Base-by-base conservation (phyloP, 2,888 invertebrate species). In the Cancer borealis region DNA sequence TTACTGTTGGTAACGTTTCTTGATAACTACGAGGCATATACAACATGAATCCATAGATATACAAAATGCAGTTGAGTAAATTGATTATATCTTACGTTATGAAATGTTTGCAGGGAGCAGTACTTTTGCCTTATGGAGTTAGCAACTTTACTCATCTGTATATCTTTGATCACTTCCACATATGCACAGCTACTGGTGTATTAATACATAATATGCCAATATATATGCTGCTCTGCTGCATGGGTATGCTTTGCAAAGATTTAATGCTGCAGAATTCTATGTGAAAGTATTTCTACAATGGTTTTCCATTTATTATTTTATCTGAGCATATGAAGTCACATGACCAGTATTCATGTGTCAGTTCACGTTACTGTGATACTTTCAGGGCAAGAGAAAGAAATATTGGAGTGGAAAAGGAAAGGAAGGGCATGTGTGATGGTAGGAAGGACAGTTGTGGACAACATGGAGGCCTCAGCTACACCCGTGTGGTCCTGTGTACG, bases 221-320 rank as follows among this genome's bases (percentile, higher is more conserved):
- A 26, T 73, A 21, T 73, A 73, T 84, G 79, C 79, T 84, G 79
- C 79, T 26, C 30, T 26, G 79, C 79, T 84, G 79, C 79, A 84
- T 84, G 79, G 39, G 39, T 39, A 8, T 84, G 26, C 39, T 84
- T 84, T 84, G 79, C 79, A 84, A 26, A 1, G 39, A 30, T 26
- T 8, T 14, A 39, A 84, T 84, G 79, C 10, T 84, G 79, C 39
- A 84, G 30, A 30, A 26, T 84, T 84, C 30, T 14, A 84, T 26
- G 30, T 84, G 30, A 84, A 14, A 21, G 14, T 84, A 30, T 30
- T 14, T 84, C 30, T 14, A 84, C 79, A 84, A 84, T 30, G 26
- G 79, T 84, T 30, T 26, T 84, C 12, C 79, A 30, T 84, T 73
- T 21, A 73, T 21, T 12, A 30, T n/a, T 21, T 21, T 12, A 30